Base-by-base conservation (phyloP, 2,797 vertebrate species). In the Aphelocoma californica region DNA sequence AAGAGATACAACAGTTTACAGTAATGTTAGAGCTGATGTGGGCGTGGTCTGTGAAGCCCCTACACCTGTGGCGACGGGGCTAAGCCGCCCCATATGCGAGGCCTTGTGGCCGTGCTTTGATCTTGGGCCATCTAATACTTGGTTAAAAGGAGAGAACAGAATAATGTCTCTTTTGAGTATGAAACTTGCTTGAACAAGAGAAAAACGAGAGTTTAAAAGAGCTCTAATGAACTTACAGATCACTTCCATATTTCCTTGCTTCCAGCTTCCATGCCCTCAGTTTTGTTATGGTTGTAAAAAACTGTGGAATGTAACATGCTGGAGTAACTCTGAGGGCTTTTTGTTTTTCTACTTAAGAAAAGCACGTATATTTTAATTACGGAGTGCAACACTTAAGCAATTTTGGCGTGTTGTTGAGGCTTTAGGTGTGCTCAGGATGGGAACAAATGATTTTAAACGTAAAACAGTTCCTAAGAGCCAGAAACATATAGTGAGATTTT, bases 11-110 rank as follows among this genome's bases (percentile, higher is more conserved):
- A 7, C 17, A 24, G 42, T 42, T 42, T 2, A 1, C 28, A 60
- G 71, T 20, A 1, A 8, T 7, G 45, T 10, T 10, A 8, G 26
- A 31, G 79, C 64, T 65, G 28, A 3, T 23, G 8, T 44, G 65
- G 34, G 25, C 3, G 17, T 14, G 31, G 13, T 7, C 45, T 31
- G 9, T 70, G 79, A 61, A 72, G 29, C 45, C 50, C 23, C 42
- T 45, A 3, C 34, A 81, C 32, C 75, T 73, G 60, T 17, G 21
- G 44, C 1, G 0, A 2, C 13, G 48, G 61, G 70, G 36, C n/a
- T 19, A 2, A 44, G 45, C n/a, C 32, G 1, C 47, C 5, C 44
- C 32, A 5, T 10, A 1, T 6, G 24, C 1, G 8, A 38, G 40
- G 18, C 53, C 53, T 40, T 12, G 7, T 4, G 66, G 24, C 26